phyloP scores from a whole-genome alignment of 2,888 invertebrate species.

The Lysandra coridon region DNA sequence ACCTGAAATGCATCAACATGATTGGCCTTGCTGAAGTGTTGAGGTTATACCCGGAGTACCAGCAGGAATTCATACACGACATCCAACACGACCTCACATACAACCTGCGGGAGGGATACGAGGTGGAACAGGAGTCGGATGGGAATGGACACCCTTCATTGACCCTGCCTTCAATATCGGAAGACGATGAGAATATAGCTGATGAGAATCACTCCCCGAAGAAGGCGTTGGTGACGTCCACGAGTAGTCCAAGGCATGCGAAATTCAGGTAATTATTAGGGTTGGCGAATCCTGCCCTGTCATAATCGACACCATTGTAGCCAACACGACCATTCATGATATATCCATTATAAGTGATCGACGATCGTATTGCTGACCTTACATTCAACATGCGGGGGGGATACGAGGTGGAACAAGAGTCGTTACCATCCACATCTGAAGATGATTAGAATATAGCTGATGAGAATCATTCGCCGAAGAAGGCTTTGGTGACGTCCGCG shows the following conservation, averaged over 20 bases:
- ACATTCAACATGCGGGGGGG: conserved; percentile 97
- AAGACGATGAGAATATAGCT: conserved; percentile 95
- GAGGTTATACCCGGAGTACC: conserved; percentile 95
- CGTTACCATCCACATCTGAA: conserved; percentile 95
- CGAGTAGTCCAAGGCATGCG: conserved; percentile 84
- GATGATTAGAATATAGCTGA: conserved; percentile 95
- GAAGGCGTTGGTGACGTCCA: conserved; percentile 79
- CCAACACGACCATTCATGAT: too few relatives aligned
- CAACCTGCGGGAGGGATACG: conserved; percentile 95
- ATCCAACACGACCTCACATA: conserved; percentile 97
- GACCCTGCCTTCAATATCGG: conserved; percentile 95
- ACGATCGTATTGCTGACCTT: too few relatives aligned
- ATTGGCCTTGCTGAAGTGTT: conserved; percentile 94
- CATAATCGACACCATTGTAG: too few relatives aligned
- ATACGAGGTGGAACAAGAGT: conserved; percentile 92
- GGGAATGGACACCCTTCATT: conserved; percentile 89
- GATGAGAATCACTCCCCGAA: conserved; percentile 86
- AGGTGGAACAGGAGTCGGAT: conserved; percentile 90
- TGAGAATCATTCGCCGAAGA: conserved; percentile 65
- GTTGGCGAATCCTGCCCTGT: too few relatives aligned
- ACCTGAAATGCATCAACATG: conserved; percentile 96
- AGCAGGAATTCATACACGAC: conserved; percentile 95
- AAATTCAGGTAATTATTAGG: conserved; percentile 72
- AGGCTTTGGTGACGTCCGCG: too few relatives aligned
- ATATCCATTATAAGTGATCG: too few relatives aligned